Conservation (phyloP, 2,888 invertebrate genomes). For the Pseudococcus viburni region DNA sequence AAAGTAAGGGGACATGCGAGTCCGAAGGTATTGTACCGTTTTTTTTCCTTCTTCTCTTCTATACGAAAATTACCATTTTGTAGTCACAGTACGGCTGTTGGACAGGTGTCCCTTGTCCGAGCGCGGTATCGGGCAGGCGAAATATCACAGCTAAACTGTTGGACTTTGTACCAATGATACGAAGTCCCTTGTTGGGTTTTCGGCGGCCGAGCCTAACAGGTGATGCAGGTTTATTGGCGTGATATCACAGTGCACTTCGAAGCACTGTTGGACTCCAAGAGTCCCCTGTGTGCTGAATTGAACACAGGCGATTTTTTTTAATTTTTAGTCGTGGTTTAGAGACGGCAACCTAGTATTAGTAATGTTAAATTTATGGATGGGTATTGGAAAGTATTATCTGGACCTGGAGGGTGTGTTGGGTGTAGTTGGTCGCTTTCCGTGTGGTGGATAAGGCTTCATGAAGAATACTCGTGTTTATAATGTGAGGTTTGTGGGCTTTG, state of each 20-base stretch:
- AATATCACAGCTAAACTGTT: constrained; percentile 68
- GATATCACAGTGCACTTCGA: constrained; percentile 62
- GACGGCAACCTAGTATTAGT: not conserved
- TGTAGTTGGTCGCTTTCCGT: no score
- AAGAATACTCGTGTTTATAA: no score
- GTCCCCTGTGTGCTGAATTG: constrained; percentile 63
- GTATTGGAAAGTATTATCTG: no score
- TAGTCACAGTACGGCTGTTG: constrained; percentile 71
- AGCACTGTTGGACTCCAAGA: constrained; percentile 65
- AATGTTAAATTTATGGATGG: no score
- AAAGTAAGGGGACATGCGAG: constrained; percentile 34
- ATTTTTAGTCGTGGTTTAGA: not conserved
- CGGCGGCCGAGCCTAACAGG: constrained; percentile 66
- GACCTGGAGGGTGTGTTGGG: no score
- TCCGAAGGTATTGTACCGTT: constrained; percentile 63
- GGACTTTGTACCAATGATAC: constrained; percentile 64
- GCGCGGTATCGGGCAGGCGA: constrained; percentile 67
- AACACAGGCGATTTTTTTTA: constrained; percentile 61
- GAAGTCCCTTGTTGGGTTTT: constrained; percentile 68
- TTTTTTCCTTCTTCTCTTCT: constrained; percentile 40
- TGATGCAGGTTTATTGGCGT: constrained; percentile 66
- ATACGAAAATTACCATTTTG: constrained; percentile 57
- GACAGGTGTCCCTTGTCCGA: constrained; percentile 68
- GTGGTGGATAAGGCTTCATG: no score
- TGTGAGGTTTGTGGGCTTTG: not conserved